Percentiles rank a stretch among this genome's conserved stretches.
These are phyloP conservation scores for Diabrotica undecimpunctata DNA, from an alignment of 1,140 invertebrate species.

Conservation along the genomic window DNA sequence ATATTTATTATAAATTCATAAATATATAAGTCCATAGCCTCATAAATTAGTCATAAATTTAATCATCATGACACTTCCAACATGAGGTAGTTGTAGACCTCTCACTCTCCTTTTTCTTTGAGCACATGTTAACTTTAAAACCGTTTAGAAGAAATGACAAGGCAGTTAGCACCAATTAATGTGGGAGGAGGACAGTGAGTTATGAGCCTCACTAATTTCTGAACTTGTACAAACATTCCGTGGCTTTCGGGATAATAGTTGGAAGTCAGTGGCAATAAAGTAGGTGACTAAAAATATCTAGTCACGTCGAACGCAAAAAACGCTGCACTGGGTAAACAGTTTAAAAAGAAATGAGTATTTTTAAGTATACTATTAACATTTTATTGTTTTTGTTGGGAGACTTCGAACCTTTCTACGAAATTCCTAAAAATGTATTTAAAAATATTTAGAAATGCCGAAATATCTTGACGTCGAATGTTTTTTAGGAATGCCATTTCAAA, in stretches of 20 bases:
- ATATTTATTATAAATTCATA: too few relatives aligned
- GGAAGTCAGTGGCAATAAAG: conserved; percentile 5
- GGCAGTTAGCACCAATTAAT: conserved; percentile 26
- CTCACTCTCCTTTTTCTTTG: conserved; percentile 27
- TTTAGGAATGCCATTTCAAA: too few relatives aligned
- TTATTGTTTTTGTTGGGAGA: background rate
- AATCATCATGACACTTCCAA: background rate
- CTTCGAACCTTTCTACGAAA: too few relatives aligned
- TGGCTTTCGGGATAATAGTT: background rate
- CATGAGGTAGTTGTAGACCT: conserved; percentile 34
- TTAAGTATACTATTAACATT: background rate
- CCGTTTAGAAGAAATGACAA: conserved; percentile 25
- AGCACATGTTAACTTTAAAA: conserved; percentile 25
- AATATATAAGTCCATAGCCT: too few relatives aligned
- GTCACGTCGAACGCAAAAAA: background rate
- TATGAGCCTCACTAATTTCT: conserved; percentile 9
- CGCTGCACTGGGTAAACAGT: background rate
- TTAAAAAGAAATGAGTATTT: conserved; percentile 1
- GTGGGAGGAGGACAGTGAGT: conserved; percentile 22
- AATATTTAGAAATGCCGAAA: too few relatives aligned
- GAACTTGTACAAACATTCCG: conserved; percentile 8
- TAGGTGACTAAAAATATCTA: conserved; percentile 1
- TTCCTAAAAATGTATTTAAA: too few relatives aligned
- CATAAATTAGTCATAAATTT: too few relatives aligned
- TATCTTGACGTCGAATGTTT: too few relatives aligned